phyloP scores from a whole-genome alignment of 2,888 invertebrate genomes.

The Melanostoma mellinum region DNA sequence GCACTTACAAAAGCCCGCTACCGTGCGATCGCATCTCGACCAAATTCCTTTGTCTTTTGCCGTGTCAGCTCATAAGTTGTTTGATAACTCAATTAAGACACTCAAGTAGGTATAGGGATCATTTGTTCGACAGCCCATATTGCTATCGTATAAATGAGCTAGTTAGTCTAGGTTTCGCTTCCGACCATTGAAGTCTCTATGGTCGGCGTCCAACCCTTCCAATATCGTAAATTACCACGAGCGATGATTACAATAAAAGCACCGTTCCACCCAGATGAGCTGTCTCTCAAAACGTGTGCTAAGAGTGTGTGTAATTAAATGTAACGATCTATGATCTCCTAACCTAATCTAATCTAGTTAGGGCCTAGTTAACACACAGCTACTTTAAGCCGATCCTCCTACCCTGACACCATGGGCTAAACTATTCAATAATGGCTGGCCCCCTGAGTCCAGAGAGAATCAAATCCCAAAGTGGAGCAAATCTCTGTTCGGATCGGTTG shows the following conservation, averaged over 20 bases:
- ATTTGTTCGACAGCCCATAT: constrained; percentile 31
- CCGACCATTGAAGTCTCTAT: constrained; percentile 30
- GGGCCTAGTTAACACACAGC: constrained; percentile 63
- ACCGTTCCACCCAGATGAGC: constrained; percentile 28
- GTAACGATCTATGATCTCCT: constrained; percentile 43
- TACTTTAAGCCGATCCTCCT: constrained; percentile 66
- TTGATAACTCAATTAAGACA: constrained; percentile 62
- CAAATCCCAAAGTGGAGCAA: constrained; percentile 59
- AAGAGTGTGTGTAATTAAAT: constrained; percentile 63
- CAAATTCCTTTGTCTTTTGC: constrained; percentile 46
- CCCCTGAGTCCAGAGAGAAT: neutral
- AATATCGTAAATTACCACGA: constrained; percentile 56
- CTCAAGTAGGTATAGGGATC: neutral
- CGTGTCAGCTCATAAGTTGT: constrained; percentile 38
- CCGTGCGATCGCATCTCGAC: constrained; percentile 47
- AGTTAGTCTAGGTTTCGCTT: constrained; percentile 34
- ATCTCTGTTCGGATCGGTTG: constrained; percentile 25
- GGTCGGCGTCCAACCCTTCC: neutral
- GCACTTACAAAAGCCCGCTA: constrained; percentile 60
- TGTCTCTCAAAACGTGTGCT: constrained; percentile 13
- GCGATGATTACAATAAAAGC: constrained; percentile 57
- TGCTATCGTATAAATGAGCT: constrained; percentile 31
- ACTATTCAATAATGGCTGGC: neutral
- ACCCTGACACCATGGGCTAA: constrained; percentile 29
- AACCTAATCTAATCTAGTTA: constrained; percentile 67